A percentile compares a stretch with the other conserved stretches of the same genome.
phyloP scores from a whole-genome alignment of 1,140 invertebrate species.

The Nylanderia fulva region DNA sequence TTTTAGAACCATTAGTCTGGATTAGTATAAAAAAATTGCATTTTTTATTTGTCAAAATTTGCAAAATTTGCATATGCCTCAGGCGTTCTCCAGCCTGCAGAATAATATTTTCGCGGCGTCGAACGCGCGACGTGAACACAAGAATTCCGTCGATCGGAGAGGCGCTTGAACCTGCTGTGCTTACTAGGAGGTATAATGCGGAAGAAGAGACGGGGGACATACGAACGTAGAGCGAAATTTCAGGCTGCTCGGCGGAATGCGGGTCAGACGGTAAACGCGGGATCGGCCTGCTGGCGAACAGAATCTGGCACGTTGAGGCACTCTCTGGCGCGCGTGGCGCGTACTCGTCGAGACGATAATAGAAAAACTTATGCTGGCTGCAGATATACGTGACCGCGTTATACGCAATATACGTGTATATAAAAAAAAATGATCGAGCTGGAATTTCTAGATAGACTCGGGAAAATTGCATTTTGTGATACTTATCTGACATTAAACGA shows the following conservation, averaged over 20 bases:
- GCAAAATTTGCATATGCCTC: background rate
- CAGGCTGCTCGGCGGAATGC: slow-evolving; percentile 38
- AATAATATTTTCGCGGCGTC: slow-evolving; percentile 27
- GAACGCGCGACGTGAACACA: background rate
- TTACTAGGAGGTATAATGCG: background rate
- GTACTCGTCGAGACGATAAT: slow-evolving; percentile 58
- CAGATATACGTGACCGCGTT: background rate
- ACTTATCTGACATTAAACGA: background rate
- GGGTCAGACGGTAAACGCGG: slow-evolving; percentile 50
- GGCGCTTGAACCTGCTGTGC: slow-evolving; percentile 10
- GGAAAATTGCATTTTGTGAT: background rate
- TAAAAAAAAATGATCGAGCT: background rate
- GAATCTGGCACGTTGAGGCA: slow-evolving; percentile 38
- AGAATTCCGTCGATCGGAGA: background rate
- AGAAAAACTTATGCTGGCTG: slow-evolving; percentile 34
- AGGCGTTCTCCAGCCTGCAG: background rate
- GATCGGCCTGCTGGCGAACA: slow-evolving; percentile 36
- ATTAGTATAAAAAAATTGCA: background rate
- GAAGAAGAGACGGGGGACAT: slow-evolving; percentile 26
- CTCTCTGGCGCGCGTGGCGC: slow-evolving; percentile 59
- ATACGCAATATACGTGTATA: background rate
- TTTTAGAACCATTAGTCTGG: background rate
- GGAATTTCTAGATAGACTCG: background rate
- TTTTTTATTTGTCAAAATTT: no score
- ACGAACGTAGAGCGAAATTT: background rate